Conservation (phyloP, 2,888 invertebrate genomes). For the Drosophila nr. perissopoda region DNA sequence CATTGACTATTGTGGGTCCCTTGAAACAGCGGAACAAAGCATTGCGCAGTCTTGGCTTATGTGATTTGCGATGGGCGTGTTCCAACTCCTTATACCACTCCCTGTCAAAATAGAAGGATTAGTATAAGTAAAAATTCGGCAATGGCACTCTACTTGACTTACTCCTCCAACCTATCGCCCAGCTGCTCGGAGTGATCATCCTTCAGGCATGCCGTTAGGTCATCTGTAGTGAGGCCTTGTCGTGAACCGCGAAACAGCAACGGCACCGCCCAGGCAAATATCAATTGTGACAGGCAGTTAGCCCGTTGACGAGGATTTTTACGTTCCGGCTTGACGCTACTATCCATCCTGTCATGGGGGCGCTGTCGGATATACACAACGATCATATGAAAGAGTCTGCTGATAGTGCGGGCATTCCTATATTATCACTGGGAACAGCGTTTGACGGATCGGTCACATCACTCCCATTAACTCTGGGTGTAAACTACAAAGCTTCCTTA, state of each 20-base stretch:
- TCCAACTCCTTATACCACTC: conserved; percentile 89
- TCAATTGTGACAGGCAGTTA: conserved; percentile 82
- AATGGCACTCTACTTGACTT: conserved; percentile 18
- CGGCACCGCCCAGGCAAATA: conserved; percentile 84
- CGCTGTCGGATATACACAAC: conserved; percentile 12
- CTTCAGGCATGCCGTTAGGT: conserved; percentile 89
- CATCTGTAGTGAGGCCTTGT: conserved; percentile 87
- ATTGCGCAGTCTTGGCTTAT: conserved; percentile 88
- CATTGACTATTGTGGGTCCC: conserved; percentile 89
- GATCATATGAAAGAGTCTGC: conserved; percentile 1
- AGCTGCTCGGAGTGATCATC: conserved; percentile 86
- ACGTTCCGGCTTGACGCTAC: conserved; percentile 82
- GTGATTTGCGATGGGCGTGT: conserved; percentile 86
- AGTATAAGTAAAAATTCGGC: background rate
- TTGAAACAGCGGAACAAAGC: conserved; percentile 89
- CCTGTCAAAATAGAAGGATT: conserved; percentile 83
- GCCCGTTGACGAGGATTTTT: conserved; percentile 83
- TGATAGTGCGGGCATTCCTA: conserved; percentile 21
- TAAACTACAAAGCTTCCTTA: conserved; percentile 34
- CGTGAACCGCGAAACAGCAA: conserved; percentile 81
- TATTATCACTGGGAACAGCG: background rate
- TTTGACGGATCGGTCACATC: conserved; percentile 9
- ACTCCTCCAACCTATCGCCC: conserved; percentile 84
- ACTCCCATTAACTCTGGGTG: conserved; percentile 9
- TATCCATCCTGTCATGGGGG: conserved; percentile 81